A percentile compares a stretch with the other conserved stretches of the same genome.
Conservation (phyloP, 2,888 invertebrate species). For the Glyphotaelius pellucidus region DNA sequence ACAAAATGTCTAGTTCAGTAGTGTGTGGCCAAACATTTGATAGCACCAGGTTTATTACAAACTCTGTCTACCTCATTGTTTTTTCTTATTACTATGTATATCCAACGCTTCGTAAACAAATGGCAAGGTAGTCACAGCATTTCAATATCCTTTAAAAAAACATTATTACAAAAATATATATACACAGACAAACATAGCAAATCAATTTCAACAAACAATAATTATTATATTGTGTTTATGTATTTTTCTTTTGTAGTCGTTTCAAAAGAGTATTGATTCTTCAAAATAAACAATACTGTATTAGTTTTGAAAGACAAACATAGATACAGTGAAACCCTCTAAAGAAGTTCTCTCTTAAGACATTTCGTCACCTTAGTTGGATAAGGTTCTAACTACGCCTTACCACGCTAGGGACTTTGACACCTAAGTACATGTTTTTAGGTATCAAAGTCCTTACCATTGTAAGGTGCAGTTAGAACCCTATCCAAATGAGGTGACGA, state of each 20-base stretch:
- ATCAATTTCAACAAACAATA: background rate
- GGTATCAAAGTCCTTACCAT: no score
- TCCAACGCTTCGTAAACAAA: background rate
- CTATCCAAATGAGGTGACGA: no score
- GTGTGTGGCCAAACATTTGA: slow-evolving; percentile 21
- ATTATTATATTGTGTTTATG: background rate
- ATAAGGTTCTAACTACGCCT: no score
- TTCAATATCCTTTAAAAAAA: slow-evolving; percentile 28
- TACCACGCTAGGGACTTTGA: no score
- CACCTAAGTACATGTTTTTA: no score
- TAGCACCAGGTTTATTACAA: slow-evolving; percentile 43
- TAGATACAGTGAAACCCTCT: no score
- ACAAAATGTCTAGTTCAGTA: slow-evolving; percentile 28
- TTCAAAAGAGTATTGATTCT: background rate
- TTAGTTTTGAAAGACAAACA: background rate
- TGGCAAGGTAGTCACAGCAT: slow-evolving; percentile 47
- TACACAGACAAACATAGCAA: background rate
- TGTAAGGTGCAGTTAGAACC: no score
- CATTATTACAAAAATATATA: slow-evolving; percentile 10
- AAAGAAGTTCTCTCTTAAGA: no score
- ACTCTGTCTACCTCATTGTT: slow-evolving; percentile 22
- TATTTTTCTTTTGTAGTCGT: background rate
- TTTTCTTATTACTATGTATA: background rate
- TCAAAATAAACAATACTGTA: background rate
- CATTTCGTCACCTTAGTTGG: no score